Evolutionary conservation across 1,140 invertebrate genomes (phyloP), one percentile per base, ranked within the genome.

Genomic region (Polypedilum pembai): DNA sequence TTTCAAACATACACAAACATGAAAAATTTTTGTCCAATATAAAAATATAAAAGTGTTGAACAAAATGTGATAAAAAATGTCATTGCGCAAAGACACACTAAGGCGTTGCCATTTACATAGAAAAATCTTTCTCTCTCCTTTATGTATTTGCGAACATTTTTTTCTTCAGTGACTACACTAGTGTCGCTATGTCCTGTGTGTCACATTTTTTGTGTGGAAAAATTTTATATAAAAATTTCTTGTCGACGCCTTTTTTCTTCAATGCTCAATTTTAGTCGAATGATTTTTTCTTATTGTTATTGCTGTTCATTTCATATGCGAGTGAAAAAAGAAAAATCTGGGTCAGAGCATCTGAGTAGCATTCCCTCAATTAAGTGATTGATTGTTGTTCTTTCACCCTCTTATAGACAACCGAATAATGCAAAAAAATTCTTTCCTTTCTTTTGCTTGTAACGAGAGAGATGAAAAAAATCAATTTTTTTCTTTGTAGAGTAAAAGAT

Each of bases 131-230:
- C n/a, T 56, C 12, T 56, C 45, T 56, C 45, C 12, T 56, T 15
- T 56, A 56, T 56, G 45, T 56, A 56, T n/a, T 56, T 56, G 15
- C 45, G 65, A 69, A 69, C 7, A 69, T 7, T 20, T 69, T n/a
- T 69, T 69, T 18, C 20, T 69, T 69, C 20, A 8, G 65, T 20
- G 65, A 69, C 18, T 69, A 8, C 12, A 18, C 20, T 56, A 56
- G 45, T 69, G 65, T 69, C 65, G 65, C 20, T 18, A 69, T 69
- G 65, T n/a, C n/a, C n/a, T n/a, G n/a, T n/a, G n/a, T n/a, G n/a
- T 69, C 65, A 69, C 65, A 5, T 18, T 69, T 10, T 21, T 4
- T 21, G 7, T 66, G 65, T 66, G n/a, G 18, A 8, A 69, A 69
- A 69, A 69, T 56, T 56, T 15, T 8, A 69, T 7, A 18, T 18